Percentiles rank a stretch among this genome's conserved stretches.
Evolutionary conservation across 2,797 vertebrate genomes (phyloP).

Genomic region (Sphenopsis melanotis): DNA sequence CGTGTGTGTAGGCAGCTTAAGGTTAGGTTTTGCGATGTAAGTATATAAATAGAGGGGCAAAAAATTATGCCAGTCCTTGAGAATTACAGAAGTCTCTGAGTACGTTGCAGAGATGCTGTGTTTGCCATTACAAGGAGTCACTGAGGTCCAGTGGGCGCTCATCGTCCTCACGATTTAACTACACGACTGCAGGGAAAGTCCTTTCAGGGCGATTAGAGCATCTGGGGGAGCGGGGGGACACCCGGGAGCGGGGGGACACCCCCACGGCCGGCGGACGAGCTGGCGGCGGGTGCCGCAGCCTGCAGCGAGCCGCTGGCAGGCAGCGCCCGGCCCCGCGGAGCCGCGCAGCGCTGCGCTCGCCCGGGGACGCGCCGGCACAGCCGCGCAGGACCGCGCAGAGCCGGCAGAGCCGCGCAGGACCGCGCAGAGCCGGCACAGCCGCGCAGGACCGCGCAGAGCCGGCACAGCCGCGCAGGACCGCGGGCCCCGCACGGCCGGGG

Average conservation of each 20-base stretch:
- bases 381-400: background rate
- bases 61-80: background rate
- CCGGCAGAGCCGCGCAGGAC: background rate
- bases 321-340: background rate
- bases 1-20: accelerated
- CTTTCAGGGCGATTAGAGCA: background rate
- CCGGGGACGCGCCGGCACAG: background rate
- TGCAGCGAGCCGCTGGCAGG: background rate
- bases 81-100: background rate
- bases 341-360: background rate
- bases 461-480: no score
- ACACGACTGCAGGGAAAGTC: background rate
- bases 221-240: background rate
- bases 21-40: background rate
- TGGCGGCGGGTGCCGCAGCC: background rate
- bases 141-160: background rate
- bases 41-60: background rate
- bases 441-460: background rate
- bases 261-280: background rate
- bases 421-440: no score
- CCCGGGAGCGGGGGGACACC: no score
- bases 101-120: background rate
- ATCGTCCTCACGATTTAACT: background rate
- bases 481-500: background rate
- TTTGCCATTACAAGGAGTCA: background rate